Percentiles rank a stretch among this genome's conserved stretches.
Evolutionary conservation across 2,797 vertebrate genomes (phyloP).

Genomic region (Macroramphosus scolopax): DNA sequence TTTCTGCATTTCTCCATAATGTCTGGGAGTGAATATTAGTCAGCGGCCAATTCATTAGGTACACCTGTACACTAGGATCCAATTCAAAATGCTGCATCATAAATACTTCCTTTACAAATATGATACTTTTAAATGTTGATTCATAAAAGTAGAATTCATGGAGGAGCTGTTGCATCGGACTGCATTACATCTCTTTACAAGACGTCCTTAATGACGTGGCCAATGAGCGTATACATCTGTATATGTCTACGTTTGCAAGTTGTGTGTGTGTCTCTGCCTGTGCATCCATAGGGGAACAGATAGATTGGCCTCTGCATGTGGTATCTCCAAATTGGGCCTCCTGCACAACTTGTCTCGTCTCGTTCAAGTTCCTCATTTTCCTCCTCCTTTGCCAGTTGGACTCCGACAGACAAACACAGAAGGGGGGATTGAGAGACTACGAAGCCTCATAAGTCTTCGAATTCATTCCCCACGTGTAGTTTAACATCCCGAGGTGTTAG

Average conservation of each 20-base stretch:
- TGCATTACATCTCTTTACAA: too few relatives aligned
- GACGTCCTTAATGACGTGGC: too few relatives aligned
- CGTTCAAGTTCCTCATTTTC: slow-evolving; percentile 37
- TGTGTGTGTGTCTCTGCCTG: background rate
- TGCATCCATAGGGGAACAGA: background rate
- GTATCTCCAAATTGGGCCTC: slow-evolving; percentile 65
- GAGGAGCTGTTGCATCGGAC: too few relatives aligned
- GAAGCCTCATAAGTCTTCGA: slow-evolving; percentile 36
- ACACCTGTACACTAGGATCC: too few relatives aligned
- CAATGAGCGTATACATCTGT: too few relatives aligned
- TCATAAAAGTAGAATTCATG: too few relatives aligned
- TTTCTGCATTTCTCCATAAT: slow-evolving; percentile 29
- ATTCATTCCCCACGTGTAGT: slow-evolving; percentile 40
- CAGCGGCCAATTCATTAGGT: background rate
- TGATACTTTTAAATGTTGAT: too few relatives aligned
- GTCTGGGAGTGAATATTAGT: slow-evolving; percentile 19
- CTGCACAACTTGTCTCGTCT: slow-evolving; percentile 60
- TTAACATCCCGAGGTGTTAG: slow-evolving; percentile 41
- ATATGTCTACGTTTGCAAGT: slow-evolving; percentile 14
- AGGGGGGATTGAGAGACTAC: slow-evolving; percentile 24
- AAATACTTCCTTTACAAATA: too few relatives aligned
- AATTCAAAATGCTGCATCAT: too few relatives aligned
- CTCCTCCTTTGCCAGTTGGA: slow-evolving; percentile 43
- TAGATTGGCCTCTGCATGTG: slow-evolving; percentile 47
- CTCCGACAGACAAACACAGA: slow-evolving; percentile 49